Percentiles rank a stretch among this genome's conserved stretches.
phyloP scores from a whole-genome alignment of 2,113 vertebrate genomes.

The Chionodraco myersi region DNA sequence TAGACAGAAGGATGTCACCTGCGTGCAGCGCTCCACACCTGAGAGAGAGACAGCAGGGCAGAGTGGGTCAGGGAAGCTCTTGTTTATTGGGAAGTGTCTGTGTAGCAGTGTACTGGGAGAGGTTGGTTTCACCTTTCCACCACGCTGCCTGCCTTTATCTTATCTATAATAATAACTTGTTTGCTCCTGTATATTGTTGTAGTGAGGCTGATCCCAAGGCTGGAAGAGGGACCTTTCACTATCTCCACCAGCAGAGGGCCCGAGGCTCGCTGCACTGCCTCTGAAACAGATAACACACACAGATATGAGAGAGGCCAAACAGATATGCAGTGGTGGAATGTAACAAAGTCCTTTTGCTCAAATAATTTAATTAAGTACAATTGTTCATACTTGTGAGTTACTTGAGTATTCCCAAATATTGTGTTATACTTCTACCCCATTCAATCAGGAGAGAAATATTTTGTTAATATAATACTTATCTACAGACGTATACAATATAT shows the following conservation, averaged over 20 bases:
- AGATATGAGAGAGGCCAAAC: neutral
- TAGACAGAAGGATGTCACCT: slow-evolving; percentile 93
- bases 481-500: too few relatives aligned
- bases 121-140: slow-evolving; percentile 91
- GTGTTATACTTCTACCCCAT: too few relatives aligned
- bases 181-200: slow-evolving; percentile 89
- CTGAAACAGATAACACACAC: slow-evolving; percentile 78
- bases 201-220: slow-evolving; percentile 90
- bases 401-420: too few relatives aligned
- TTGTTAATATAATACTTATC: too few relatives aligned
- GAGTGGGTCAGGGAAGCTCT: neutral
- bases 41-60: slow-evolving; percentile 11
- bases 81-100: neutral
- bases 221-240: slow-evolving; percentile 87
- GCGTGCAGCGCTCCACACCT: slow-evolving; percentile 92
- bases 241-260: slow-evolving; percentile 96
- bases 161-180: slow-evolving; percentile 93
- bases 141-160: slow-evolving; percentile 94
- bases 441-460: too few relatives aligned
- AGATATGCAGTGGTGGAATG: neutral
- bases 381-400: too few relatives aligned
- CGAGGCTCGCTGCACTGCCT: slow-evolving; percentile 89
- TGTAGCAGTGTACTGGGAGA: neutral
- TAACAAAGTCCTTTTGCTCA: too few relatives aligned
- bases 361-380: too few relatives aligned